These are phyloP conservation scores for Drosophila cognata DNA, from an alignment of 2,888 invertebrate genomes.

Conservation along the genomic window DNA sequence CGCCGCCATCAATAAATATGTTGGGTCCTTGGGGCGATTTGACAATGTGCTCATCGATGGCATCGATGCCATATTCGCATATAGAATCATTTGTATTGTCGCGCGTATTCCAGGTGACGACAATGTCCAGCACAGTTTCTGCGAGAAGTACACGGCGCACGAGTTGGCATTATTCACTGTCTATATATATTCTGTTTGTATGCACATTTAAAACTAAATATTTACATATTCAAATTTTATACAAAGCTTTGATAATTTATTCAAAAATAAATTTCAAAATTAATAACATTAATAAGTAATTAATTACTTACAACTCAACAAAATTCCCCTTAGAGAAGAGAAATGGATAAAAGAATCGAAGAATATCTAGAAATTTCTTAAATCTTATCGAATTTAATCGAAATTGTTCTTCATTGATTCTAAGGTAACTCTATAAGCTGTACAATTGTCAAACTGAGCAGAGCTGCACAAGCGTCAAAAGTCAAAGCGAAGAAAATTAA, in stretches of 20 bases:
- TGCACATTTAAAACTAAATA: slow-evolving; percentile 4
- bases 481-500: slow-evolving; percentile 61
- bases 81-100: slow-evolving; percentile 88
- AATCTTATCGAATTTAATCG: background rate
- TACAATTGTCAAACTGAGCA: slow-evolving; percentile 23
- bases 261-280: background rate
- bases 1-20: slow-evolving; percentile 91
- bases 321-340: background rate
- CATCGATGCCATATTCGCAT: slow-evolving; percentile 90
- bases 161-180: slow-evolving; percentile 38
- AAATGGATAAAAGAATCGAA: background rate
- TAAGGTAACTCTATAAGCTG: too few species aligned
- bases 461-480: slow-evolving; percentile 69
- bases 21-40: slow-evolving; percentile 86
- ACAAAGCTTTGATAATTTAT: background rate
- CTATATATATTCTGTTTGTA: background rate
- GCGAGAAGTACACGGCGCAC: slow-evolving; percentile 53
- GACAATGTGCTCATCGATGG: slow-evolving; percentile 85
- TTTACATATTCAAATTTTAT: slow-evolving; percentile 1
- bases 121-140: slow-evolving; percentile 89
- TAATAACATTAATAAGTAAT: background rate
- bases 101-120: slow-evolving; percentile 94
- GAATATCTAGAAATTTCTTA: background rate
- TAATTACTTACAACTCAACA: background rate
- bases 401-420: background rate